A percentile compares a stretch with the other conserved stretches of the same genome.
Evolutionary conservation across 2,888 invertebrate genomes (phyloP).

Genomic region (Sialis fuliginosa): DNA sequence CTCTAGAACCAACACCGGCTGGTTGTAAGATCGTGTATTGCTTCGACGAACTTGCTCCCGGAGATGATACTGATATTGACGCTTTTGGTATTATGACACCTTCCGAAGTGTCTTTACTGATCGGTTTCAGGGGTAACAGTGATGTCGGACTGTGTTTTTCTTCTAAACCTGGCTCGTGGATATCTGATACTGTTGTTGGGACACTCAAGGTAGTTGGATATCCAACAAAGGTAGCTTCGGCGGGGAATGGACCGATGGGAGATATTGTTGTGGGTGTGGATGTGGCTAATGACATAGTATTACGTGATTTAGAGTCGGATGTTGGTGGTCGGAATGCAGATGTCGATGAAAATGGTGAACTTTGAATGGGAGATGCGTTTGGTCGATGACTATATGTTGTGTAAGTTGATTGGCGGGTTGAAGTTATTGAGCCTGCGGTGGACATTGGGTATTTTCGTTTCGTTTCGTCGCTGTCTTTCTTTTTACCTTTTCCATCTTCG

Average conservation of each 20-base stretch:
- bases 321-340: constrained; percentile 67
- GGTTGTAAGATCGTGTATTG: constrained; percentile 80
- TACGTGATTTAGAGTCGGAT: constrained; percentile 34
- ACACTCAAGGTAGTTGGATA: constrained; percentile 32
- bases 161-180: constrained; percentile 19
- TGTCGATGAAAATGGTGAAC: constrained; percentile 51
- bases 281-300: constrained; percentile 10
- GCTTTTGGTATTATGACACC: constrained; percentile 11
- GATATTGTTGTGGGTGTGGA: constrained; percentile 21
- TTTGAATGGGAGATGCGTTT: constrained; percentile 20
- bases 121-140: constrained; percentile 14
- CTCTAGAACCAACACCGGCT: constrained; percentile 61
- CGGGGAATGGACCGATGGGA: constrained; percentile 39
- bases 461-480: constrained; percentile 30
- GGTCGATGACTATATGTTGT: constrained; percentile 15
- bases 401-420: constrained; percentile 35
- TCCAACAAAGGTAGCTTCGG: constrained; percentile 59
- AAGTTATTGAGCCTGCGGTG: constrained; percentile 12
- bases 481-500: constrained; percentile 29
- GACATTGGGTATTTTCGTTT: constrained; percentile 18
- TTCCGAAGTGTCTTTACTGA: constrained; percentile 16
- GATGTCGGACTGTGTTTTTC: constrained; percentile 22
- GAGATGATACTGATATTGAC: constrained; percentile 19
- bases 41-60: constrained; percentile 37
- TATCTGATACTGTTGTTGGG: constrained; percentile 20